Percentiles rank a stretch among this genome's conserved stretches.
These are phyloP conservation scores for Synchiropus splendidus DNA, from an alignment of 2,113 vertebrate species.

Conservation along the genomic window DNA sequence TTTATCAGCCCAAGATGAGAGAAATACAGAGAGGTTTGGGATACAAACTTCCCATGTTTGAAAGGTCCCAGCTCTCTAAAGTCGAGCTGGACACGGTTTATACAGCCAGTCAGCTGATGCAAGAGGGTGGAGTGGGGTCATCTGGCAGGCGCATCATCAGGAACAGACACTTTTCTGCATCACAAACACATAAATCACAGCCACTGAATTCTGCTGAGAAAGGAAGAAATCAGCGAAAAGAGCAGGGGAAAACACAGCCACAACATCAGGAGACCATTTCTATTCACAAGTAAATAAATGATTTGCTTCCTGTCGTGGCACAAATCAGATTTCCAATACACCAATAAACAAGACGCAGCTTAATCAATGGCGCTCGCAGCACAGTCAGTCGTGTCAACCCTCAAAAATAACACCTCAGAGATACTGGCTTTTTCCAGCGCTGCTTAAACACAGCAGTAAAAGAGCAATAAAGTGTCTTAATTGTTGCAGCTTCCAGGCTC, in stretches of 20 bases:
- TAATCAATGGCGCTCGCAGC: slow-evolving; percentile 32
- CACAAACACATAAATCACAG: slow-evolving; percentile 37
- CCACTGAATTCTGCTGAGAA: slow-evolving; percentile 23
- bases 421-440: too few relatives aligned
- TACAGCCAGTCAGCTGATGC: slow-evolving; percentile 35
- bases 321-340: slow-evolving; percentile 46
- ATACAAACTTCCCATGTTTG: slow-evolving; percentile 13
- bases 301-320: slow-evolving; percentile 30
- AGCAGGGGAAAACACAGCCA: background rate
- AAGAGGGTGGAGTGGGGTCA: slow-evolving; percentile 35
- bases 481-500: slow-evolving; percentile 17
- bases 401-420: too few relatives aligned
- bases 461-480: slow-evolving; percentile 18
- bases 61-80: background rate
- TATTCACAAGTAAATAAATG: slow-evolving; percentile 32
- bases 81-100: slow-evolving; percentile 18
- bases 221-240: slow-evolving; percentile 1
- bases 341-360: slow-evolving; percentile 31
- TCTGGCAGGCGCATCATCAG: slow-evolving; percentile 43
- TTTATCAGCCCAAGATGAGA: slow-evolving; percentile 4
- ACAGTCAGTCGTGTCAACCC: slow-evolving; percentile 6
- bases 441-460: slow-evolving; percentile 6
- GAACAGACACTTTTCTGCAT: slow-evolving; percentile 6
- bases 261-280: slow-evolving; percentile 10
- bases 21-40: slow-evolving; percentile 14